Conservation (phyloP, 2,888 invertebrate species). For the Drosophila suboccidentalis region DNA sequence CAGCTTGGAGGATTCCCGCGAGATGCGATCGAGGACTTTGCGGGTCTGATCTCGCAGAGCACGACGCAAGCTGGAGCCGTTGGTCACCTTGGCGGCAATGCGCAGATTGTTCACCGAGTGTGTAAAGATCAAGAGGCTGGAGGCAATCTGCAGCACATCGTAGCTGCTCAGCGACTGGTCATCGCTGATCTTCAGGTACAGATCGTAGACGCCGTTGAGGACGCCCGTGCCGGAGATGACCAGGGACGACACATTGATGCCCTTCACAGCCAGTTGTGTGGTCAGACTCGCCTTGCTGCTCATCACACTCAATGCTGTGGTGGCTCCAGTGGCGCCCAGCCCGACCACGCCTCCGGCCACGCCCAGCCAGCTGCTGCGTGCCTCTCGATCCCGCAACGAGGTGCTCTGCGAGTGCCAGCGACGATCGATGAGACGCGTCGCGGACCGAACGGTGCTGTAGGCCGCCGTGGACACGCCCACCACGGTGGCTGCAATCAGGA, state of each 20-base stretch:
- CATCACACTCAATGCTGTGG: conserved; percentile 38
- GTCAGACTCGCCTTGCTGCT: conserved; percentile 53
- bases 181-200: conserved; percentile 72
- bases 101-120: conserved; percentile 81
- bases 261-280: conserved; percentile 63
- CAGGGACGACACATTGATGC: conserved; percentile 75
- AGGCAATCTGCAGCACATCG: conserved; percentile 75
- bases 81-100: conserved; percentile 63
- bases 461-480: conserved; percentile 63
- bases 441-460: conserved; percentile 71
- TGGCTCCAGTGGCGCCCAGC: conserved; percentile 71
- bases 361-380: conserved; percentile 78
- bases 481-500: conserved; percentile 61
- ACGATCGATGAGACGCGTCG: conserved; percentile 61
- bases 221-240: conserved; percentile 76
- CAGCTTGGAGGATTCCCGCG: conserved; percentile 52
- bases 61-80: conserved; percentile 65
- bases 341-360: conserved; percentile 73
- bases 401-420: conserved; percentile 72
- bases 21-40: conserved; percentile 51
- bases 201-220: conserved; percentile 69
- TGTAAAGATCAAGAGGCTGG: conserved; percentile 77
- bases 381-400: conserved; percentile 62
- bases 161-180: conserved; percentile 61
- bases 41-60: conserved; percentile 68